Conservation (phyloP, 2,113 vertebrate genomes). For the Psilopsiagon aurifrons region DNA sequence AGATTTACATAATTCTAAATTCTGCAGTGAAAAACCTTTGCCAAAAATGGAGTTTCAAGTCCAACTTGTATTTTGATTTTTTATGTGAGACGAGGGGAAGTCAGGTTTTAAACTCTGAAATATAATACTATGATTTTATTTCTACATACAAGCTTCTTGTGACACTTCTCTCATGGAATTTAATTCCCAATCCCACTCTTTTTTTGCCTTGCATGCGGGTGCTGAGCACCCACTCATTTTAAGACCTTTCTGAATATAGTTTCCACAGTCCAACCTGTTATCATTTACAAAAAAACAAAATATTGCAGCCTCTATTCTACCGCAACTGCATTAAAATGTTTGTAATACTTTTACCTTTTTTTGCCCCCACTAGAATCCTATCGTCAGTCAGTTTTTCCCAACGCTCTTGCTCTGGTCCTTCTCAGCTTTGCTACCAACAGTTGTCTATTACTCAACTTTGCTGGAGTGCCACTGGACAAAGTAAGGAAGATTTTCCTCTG, state of each 20-base stretch:
- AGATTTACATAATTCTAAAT: neutral
- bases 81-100: neutral
- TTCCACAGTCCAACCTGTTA: neutral
- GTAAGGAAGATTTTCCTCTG: conserved; percentile 68
- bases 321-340: neutral
- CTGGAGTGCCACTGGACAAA: conserved; percentile 94
- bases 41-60: neutral
- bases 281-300: neutral
- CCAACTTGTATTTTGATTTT: neutral
- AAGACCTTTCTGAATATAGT: neutral
- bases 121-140: neutral
- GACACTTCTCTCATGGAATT: neutral
- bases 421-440: conserved; percentile 88
- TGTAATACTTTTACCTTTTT: neutral
- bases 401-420: conserved; percentile 93
- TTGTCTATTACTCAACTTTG: conserved; percentile 94
- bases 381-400: conserved; percentile 97
- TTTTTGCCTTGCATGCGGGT: neutral
- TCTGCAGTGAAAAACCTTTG: neutral
- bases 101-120: neutral
- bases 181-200: neutral
- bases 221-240: neutral
- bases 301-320: neutral
- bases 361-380: conserved; percentile 77
- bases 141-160: neutral